A percentile compares a stretch with the other conserved stretches of the same genome.
Conservation (phyloP, 1,140 invertebrate species). For the Trachymyrmex cornetzi region DNA sequence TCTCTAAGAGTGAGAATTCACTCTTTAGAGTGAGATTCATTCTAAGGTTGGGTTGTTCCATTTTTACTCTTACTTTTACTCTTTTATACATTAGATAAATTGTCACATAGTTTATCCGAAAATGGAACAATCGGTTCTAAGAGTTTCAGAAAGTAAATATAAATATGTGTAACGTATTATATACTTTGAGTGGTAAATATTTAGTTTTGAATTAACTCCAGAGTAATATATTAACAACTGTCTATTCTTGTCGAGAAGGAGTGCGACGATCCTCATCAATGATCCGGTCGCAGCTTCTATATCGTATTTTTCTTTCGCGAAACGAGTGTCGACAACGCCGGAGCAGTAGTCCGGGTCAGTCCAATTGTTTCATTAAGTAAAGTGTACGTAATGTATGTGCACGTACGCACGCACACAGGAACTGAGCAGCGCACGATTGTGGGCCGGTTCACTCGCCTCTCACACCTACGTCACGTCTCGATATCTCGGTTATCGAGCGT, state of each 20-base stretch:
- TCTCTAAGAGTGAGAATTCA: too few species aligned
- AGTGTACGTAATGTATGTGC: slow-evolving; percentile 48
- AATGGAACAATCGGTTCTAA: too few species aligned
- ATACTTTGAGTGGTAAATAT: background rate
- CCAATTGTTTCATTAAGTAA: slow-evolving; percentile 61
- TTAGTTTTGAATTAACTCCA: background rate
- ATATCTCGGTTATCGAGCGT: slow-evolving; percentile 75
- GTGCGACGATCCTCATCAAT: slow-evolving; percentile 25
- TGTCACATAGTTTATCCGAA: too few species aligned
- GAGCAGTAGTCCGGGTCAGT: slow-evolving; percentile 57
- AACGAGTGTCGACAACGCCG: slow-evolving; percentile 35
- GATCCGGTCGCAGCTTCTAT: slow-evolving; percentile 14
- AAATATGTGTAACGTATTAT: background rate
- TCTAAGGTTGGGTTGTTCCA: too few species aligned
- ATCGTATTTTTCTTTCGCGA: slow-evolving; percentile 44
- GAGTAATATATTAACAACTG: background rate
- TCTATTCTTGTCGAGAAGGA: background rate
- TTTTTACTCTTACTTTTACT: too few species aligned
- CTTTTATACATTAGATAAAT: too few species aligned
- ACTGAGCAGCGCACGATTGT: slow-evolving; percentile 11
- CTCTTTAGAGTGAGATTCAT: too few species aligned
- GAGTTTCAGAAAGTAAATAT: background rate
- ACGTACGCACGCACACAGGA: background rate
- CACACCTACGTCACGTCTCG: slow-evolving; percentile 68
- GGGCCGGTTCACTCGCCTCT: slow-evolving; percentile 47